Percentiles rank a stretch among this genome's conserved stretches.
Evolutionary conservation across 2,888 invertebrate genomes (phyloP).

Genomic region (Ochropleura leucogaster): DNA sequence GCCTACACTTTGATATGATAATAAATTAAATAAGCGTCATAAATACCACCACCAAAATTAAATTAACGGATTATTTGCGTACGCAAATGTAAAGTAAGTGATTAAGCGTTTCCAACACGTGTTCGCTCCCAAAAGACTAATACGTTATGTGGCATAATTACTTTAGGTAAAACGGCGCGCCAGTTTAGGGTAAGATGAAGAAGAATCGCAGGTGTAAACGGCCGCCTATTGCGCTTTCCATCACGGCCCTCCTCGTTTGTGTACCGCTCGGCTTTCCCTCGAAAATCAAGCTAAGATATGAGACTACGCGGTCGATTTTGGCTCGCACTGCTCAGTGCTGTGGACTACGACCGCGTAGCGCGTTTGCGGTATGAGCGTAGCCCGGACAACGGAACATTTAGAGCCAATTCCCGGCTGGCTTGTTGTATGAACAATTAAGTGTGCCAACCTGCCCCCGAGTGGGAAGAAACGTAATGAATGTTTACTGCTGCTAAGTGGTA

Average conservation of each 20-base stretch:
- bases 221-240: conserved; percentile 87
- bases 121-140: conserved; percentile 89
- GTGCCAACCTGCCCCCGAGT: conserved; percentile 83
- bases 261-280: conserved; percentile 54
- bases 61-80: conserved; percentile 89
- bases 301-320: conserved; percentile 80
- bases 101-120: conserved; percentile 89
- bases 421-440: conserved; percentile 90
- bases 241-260: conserved; percentile 75
- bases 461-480: conserved; percentile 87
- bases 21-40: conserved; percentile 89
- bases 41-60: conserved; percentile 87
- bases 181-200: conserved; percentile 89
- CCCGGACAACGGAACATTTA: conserved; percentile 87
- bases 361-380: conserved; percentile 84
- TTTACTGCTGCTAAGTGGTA: conserved; percentile 83
- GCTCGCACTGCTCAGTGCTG: conserved; percentile 69
- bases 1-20: conserved; percentile 88
- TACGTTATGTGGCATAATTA: conserved; percentile 89
- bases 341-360: conserved; percentile 75
- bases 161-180: conserved; percentile 87
- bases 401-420: conserved; percentile 88
- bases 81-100: conserved; percentile 89
- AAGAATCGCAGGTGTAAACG: conserved; percentile 90
- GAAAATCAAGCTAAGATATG: conserved; percentile 77